These are phyloP conservation scores for Reticulitermes speratus DNA, from an alignment of 1,140 invertebrate genomes.

Conservation along the genomic window DNA sequence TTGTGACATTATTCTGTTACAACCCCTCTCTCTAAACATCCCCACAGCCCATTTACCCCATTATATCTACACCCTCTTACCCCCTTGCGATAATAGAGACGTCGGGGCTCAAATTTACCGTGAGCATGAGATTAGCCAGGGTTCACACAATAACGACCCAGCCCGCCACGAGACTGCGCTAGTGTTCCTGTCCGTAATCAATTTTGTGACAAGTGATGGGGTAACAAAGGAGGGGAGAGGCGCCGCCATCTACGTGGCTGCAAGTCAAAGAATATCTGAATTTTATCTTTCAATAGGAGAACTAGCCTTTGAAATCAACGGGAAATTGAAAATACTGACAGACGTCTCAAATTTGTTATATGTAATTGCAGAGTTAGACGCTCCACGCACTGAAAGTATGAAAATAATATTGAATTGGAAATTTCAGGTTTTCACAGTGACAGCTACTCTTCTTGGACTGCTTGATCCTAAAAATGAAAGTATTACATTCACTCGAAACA, in stretches of 20 bases:
- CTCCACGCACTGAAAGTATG: too few relatives aligned
- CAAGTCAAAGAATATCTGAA: background rate
- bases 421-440: too few relatives aligned
- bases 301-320: too few relatives aligned
- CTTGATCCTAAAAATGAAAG: too few relatives aligned
- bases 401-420: too few relatives aligned
- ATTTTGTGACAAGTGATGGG: slow-evolving; percentile 28
- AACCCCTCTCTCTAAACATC: slow-evolving; percentile 21
- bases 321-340: too few relatives aligned
- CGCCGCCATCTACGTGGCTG: background rate
- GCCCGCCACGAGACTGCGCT: slow-evolving; percentile 13
- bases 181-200: slow-evolving; percentile 23
- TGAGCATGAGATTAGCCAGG: slow-evolving; percentile 29
- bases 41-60: slow-evolving; percentile 30
- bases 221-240: slow-evolving; percentile 14
- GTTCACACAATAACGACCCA: slow-evolving; percentile 22
- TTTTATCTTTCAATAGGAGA: background rate
- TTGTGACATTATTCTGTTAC: slow-evolving; percentile 29
- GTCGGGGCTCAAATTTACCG: slow-evolving; percentile 29
- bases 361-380: too few relatives aligned
- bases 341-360: too few relatives aligned
- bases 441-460: too few relatives aligned
- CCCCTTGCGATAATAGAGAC: slow-evolving; percentile 25
- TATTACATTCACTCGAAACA: too few relatives aligned
- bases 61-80: slow-evolving; percentile 27